Percentiles rank a stretch among this genome's conserved stretches.
Conservation (phyloP, 2,797 vertebrate species). For the Onychomys torridus region DNA sequence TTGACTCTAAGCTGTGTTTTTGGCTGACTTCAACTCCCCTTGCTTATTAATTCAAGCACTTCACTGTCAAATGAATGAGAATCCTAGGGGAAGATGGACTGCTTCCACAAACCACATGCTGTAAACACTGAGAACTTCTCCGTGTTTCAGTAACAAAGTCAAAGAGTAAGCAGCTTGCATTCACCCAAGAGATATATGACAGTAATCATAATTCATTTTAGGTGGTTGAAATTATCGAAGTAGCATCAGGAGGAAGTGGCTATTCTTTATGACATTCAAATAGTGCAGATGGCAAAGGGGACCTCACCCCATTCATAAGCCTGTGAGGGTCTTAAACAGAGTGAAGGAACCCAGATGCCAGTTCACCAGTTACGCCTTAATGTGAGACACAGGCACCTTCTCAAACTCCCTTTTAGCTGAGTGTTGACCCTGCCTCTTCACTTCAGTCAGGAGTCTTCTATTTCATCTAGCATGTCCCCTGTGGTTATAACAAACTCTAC, state of each 20-base stretch:
- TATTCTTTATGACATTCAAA: neutral
- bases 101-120: neutral
- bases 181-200: neutral
- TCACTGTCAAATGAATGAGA: neutral
- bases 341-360: neutral
- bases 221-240: conserved; percentile 23
- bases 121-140: conserved; percentile 43
- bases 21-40: neutral
- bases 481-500: neutral
- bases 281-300: neutral
- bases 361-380: neutral
- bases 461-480: neutral
- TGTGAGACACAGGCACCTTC: neutral
- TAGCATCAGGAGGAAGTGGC: neutral
- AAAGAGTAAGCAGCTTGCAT: neutral
- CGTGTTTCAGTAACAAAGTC: conserved; percentile 31
- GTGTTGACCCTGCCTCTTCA: neutral
- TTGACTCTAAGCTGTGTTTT: neutral
- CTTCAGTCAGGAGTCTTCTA: neutral
- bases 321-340: neutral
- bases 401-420: neutral
- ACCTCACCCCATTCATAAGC: neutral
- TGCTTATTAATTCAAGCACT: neutral
- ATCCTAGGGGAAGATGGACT: neutral
- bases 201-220: neutral